Conservation (phyloP, 1,140 invertebrate genomes). For the Procambarus virginalis region DNA sequence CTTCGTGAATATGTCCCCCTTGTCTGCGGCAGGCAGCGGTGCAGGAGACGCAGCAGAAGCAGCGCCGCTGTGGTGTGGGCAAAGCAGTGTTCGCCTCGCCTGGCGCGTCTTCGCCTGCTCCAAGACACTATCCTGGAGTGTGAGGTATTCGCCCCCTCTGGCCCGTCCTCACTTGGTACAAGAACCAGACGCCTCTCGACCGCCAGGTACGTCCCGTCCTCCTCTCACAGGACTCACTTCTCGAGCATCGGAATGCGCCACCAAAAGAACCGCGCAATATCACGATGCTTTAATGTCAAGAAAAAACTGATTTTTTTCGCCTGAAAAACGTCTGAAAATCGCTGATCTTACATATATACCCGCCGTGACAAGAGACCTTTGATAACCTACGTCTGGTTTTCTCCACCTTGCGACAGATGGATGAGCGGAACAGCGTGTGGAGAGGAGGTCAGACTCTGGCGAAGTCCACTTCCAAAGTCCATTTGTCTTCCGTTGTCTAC, state of each 20-base stretch:
- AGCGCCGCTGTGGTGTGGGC: background rate
- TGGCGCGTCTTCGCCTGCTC: background rate
- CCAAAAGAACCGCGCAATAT: too few relatives aligned
- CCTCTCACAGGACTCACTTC: too few relatives aligned
- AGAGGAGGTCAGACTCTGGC: background rate
- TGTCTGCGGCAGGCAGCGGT: too few relatives aligned
- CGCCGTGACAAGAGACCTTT: too few relatives aligned
- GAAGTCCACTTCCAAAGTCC: background rate
- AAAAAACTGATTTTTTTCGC: too few relatives aligned
- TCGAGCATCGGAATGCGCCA: too few relatives aligned
- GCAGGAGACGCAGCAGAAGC: background rate
- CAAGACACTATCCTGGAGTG: constrained; percentile 8
- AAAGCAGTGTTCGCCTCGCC: background rate
- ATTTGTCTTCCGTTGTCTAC: background rate
- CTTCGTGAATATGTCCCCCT: too few relatives aligned
- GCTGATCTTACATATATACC: too few relatives aligned
- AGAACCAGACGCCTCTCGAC: background rate
- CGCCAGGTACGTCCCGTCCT: background rate
- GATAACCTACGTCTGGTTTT: background rate
- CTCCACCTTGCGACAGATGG: background rate
- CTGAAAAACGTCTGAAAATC: too few relatives aligned
- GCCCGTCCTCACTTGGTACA: constrained; percentile 30
- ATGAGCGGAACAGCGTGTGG: background rate
- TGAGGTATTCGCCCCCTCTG: background rate
- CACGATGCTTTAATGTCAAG: too few relatives aligned